These are phyloP conservation scores for Rhadina sibilatrix DNA, from an alignment of 2,113 vertebrate genomes.

Conservation along the genomic window DNA sequence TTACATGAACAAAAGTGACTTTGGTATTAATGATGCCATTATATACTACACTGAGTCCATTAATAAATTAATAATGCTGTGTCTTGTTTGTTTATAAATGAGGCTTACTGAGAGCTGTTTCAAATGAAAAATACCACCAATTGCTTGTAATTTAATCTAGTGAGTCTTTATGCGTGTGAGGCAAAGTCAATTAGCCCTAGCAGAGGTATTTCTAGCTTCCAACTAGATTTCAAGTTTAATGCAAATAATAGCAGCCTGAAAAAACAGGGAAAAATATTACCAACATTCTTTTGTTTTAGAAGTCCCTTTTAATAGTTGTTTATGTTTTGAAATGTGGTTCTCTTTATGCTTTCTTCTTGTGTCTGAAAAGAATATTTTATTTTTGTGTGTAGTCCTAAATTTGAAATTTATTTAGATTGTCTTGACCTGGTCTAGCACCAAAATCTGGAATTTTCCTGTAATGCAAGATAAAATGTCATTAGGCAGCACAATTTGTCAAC, in stretches of 20 bases:
- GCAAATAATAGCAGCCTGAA: constrained; percentile 14
- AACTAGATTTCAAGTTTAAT: constrained; percentile 49
- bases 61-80: constrained; percentile 73
- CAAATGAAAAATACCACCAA: constrained; percentile 65
- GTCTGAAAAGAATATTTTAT: neutral
- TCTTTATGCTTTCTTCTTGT: neutral
- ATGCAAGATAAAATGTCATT: constrained; percentile 62
- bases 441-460: constrained; percentile 50
- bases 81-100: constrained; percentile 67
- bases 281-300: neutral
- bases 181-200: constrained; percentile 69
- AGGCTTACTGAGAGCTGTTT: constrained; percentile 57
- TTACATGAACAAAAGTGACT: constrained; percentile 65
- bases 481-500: constrained; percentile 68
- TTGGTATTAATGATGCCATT: constrained; percentile 69
- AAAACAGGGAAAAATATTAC: neutral
- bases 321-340: neutral
- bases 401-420: neutral
- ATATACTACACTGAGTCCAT: constrained; percentile 60
- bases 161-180: constrained; percentile 59
- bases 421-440: constrained; percentile 15
- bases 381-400: neutral
- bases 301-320: neutral
- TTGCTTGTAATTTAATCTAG: constrained; percentile 73
- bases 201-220: constrained; percentile 48